phyloP scores from a whole-genome alignment of 2,888 invertebrate species.

The Lasioglossum marginatum region DNA sequence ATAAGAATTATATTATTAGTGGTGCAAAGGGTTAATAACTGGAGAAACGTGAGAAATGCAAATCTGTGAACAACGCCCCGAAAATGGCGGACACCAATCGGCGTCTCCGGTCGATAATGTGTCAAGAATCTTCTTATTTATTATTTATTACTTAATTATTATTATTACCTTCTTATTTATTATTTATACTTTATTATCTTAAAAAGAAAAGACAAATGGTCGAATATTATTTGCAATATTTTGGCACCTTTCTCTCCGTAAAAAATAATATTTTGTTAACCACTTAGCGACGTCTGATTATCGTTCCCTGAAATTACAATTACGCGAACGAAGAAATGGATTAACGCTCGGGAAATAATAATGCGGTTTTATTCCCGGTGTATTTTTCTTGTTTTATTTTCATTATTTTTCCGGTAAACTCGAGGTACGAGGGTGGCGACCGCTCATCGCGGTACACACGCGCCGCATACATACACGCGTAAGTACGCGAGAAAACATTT shows the following conservation, averaged over 20 bases:
- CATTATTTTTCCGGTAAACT: conserved; percentile 13
- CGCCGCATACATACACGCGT: background rate
- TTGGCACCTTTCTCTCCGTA: background rate
- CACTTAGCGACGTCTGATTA: background rate
- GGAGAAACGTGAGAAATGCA: too few relatives aligned
- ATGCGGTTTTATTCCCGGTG: background rate
- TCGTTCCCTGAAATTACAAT: background rate
- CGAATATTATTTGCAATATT: background rate
- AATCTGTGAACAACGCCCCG: background rate
- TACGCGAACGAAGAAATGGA: background rate
- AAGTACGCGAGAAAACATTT: conserved; percentile 29
- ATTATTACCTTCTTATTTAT: too few relatives aligned
- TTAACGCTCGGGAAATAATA: background rate
- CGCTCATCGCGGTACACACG: conserved; percentile 13
- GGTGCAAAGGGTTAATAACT: too few relatives aligned
- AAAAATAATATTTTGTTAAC: background rate
- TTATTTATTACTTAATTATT: too few relatives aligned
- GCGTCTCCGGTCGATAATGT: background rate
- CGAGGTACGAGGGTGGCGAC: conserved; percentile 6
- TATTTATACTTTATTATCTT: too few relatives aligned
- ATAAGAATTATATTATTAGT: too few relatives aligned
- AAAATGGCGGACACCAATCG: background rate
- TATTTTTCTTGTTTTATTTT: background rate
- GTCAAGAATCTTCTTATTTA: background rate
- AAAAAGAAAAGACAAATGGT: too few relatives aligned